Conservation (phyloP, 2,888 invertebrate genomes). For the Acleris emargana region DNA sequence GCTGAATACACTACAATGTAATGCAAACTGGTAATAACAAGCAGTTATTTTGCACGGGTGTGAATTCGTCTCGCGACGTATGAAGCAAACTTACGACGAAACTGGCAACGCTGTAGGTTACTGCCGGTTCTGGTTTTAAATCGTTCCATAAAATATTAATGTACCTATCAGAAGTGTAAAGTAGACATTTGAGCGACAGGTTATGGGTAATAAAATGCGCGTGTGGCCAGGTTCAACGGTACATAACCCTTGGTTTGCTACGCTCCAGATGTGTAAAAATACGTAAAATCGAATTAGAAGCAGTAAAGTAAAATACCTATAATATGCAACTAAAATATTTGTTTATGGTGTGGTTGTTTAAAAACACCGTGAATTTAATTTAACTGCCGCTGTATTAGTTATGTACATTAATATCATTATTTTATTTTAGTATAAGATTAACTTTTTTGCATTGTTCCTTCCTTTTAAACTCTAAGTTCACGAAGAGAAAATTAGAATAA, state of each 20-base stretch:
- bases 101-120: conserved; percentile 51
- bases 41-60: conserved; percentile 42
- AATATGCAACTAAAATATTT: no score
- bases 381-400: no score
- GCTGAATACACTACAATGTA: conserved; percentile 22
- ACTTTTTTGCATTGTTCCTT: no score
- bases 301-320: no score
- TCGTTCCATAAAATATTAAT: conserved; percentile 48
- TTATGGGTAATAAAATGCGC: conserved; percentile 48
- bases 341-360: no score
- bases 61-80: conserved; percentile 51
- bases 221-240: conserved; percentile 28
- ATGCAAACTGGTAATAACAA: conserved; percentile 21
- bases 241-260: not conserved
- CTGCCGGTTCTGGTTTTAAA: conserved; percentile 52
- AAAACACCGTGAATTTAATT: no score
- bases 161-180: conserved; percentile 41
- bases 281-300: no score
- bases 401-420: no score
- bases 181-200: conserved; percentile 44
- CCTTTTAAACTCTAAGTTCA: not conserved
- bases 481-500: conserved; percentile 41
- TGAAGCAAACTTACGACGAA: conserved; percentile 54
- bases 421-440: no score
- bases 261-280: not conserved